These are phyloP conservation scores for Falco rusticolus DNA, from an alignment of 2,797 vertebrate species.

Conservation along the genomic window DNA sequence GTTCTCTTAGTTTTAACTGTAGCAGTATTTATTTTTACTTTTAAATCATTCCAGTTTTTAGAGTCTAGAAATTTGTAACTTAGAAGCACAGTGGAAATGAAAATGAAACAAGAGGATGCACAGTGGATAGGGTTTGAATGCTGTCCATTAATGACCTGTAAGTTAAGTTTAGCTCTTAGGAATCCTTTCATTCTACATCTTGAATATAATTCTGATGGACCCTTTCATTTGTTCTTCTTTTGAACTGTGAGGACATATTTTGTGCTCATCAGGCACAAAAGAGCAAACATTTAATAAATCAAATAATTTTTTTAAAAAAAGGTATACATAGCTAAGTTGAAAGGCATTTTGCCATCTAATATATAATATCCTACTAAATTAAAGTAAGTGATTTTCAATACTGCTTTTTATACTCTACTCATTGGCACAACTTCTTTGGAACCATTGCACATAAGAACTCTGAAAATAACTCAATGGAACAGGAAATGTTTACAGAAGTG, in stretches of 20 bases:
- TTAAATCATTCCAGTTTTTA: not conserved
- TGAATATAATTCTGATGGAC: not conserved
- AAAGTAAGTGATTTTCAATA: slow-evolving; percentile 17
- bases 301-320: not conserved
- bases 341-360: not conserved
- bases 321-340: not conserved
- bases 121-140: not conserved
- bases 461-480: not conserved
- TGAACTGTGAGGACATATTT: not conserved
- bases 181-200: not conserved
- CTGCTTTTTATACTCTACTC: not conserved
- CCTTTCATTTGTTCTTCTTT: not conserved
- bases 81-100: not conserved
- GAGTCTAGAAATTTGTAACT: not conserved
- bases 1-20: not conserved
- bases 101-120: not conserved
- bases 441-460: not conserved
- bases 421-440: not conserved
- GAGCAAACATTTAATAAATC: not conserved
- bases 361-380: not conserved
- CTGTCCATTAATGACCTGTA: not conserved
- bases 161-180: not conserved
- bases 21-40: not conserved
- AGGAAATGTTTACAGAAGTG: slow-evolving; percentile 24
- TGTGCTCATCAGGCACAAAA: not conserved